phyloP scores from a whole-genome alignment of 2,888 invertebrate genomes.

The Drosophila putrida region DNA sequence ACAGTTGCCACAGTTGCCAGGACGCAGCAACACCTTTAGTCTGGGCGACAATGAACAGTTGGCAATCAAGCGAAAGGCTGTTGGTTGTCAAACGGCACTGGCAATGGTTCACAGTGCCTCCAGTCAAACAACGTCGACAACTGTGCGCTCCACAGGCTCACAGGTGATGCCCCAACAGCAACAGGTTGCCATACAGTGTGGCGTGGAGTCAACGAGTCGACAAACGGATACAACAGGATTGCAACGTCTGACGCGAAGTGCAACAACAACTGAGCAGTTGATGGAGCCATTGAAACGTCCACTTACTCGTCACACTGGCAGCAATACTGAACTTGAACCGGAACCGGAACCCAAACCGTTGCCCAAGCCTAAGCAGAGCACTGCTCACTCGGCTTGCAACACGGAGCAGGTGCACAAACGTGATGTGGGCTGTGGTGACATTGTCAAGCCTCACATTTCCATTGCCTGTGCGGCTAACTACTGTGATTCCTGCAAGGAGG shows the following conservation, averaged over 20 bases:
- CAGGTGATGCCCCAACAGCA: conserved; percentile 71
- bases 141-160: conserved; percentile 71
- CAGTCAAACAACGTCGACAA: conserved; percentile 75
- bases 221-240: conserved; percentile 85
- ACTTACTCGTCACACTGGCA: conserved; percentile 56
- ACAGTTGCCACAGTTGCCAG: conserved; percentile 56
- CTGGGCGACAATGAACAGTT: conserved; percentile 87
- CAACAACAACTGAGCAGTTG: conserved; percentile 76
- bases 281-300: conserved; percentile 61
- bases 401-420: conserved; percentile 85
- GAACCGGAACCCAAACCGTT: not conserved
- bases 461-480: conserved; percentile 87
- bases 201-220: conserved; percentile 64
- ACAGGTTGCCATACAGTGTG: conserved; percentile 74
- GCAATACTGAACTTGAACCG: conserved; percentile 70
- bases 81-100: conserved; percentile 78
- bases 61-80: conserved; percentile 83
- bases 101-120: conserved; percentile 66
- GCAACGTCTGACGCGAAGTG: conserved; percentile 69
- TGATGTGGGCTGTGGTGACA: conserved; percentile 87
- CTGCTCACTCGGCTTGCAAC: conserved; percentile 80
- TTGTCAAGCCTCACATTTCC: conserved; percentile 86
- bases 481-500: conserved; percentile 88
- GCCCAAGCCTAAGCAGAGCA: conserved; percentile 49
- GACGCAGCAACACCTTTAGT: conserved; percentile 88